Percentiles rank a stretch among this genome's conserved stretches.
Conservation (phyloP, 2,888 invertebrate species). For the Arge pagana region DNA sequence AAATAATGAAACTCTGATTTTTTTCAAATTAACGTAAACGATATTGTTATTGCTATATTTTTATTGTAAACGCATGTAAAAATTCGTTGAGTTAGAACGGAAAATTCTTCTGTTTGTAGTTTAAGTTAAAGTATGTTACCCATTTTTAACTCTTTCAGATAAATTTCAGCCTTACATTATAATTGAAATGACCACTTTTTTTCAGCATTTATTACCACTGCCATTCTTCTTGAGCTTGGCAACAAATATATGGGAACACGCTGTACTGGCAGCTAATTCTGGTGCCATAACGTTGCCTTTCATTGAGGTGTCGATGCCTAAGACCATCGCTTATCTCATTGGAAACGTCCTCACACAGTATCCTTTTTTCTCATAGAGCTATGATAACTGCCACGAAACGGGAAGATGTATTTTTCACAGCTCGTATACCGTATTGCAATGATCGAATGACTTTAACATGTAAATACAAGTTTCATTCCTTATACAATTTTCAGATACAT, state of each 20-base stretch:
- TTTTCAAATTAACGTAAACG: not conserved
- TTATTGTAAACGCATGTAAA: no score
- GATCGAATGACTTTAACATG: not conserved
- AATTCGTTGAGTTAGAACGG: conserved; percentile 5
- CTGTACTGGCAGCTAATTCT: conserved; percentile 72
- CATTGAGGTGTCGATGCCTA: conserved; percentile 69
- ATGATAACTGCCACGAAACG: not conserved
- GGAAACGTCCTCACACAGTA: conserved; percentile 89
- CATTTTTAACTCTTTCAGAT: not conserved
- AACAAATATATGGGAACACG: conserved; percentile 77
- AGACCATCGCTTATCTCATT: conserved; percentile 76
- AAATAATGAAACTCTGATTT: no score
- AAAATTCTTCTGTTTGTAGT: not conserved
- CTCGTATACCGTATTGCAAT: no score
- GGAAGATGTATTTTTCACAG: not conserved
- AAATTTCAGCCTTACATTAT: conserved; percentile 22
- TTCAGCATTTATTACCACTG: conserved; percentile 84
- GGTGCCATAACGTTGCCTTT: conserved; percentile 64
- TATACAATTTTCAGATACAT: conserved; percentile 64
- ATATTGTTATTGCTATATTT: no score
- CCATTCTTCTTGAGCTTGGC: conserved; percentile 85
- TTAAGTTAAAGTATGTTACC: conserved; percentile 10
- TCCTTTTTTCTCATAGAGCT: conserved; percentile 60
- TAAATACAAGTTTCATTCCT: conserved; percentile 31
- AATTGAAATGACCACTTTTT: conserved; percentile 38